Conservation (phyloP, 1,140 invertebrate genomes). For the Calliopsis andreniformis region DNA sequence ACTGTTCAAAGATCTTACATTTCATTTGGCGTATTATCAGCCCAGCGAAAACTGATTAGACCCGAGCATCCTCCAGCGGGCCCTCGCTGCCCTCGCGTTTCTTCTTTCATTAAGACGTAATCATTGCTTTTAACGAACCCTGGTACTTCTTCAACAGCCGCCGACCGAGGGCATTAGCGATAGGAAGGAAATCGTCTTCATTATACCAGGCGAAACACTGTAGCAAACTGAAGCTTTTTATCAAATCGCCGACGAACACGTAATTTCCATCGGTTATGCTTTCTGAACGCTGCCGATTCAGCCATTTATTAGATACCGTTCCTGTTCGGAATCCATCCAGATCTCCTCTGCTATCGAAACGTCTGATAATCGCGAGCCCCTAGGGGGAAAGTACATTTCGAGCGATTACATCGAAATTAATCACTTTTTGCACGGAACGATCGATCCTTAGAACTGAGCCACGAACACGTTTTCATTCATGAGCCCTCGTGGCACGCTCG, state of each 20-base stretch:
- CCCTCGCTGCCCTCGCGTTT: not conserved
- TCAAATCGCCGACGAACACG: not conserved
- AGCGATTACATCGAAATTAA: not conserved
- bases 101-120: constrained; percentile 42
- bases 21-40: not conserved
- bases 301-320: constrained; percentile 13
- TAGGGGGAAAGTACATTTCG: constrained; percentile 25
- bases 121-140: constrained; percentile 36
- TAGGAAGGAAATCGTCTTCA: constrained; percentile 41
- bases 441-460: not conserved
- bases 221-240: constrained; percentile 28
- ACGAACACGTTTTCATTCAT: constrained; percentile 3
- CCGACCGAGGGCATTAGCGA: constrained; percentile 3
- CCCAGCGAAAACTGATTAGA: too few relatives aligned
- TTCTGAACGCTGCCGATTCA: constrained; percentile 15
- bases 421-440: not conserved
- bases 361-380: not conserved
- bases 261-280: constrained; percentile 47
- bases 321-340: not conserved
- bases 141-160: constrained; percentile 24
- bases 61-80: not conserved
- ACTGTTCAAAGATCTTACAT: not conserved
- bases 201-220: constrained; percentile 38
- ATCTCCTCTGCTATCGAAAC: not conserved
- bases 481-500: too few relatives aligned